Evolutionary conservation across 2,888 invertebrate species (phyloP).

Genomic region (Machimus atricapillus): DNA sequence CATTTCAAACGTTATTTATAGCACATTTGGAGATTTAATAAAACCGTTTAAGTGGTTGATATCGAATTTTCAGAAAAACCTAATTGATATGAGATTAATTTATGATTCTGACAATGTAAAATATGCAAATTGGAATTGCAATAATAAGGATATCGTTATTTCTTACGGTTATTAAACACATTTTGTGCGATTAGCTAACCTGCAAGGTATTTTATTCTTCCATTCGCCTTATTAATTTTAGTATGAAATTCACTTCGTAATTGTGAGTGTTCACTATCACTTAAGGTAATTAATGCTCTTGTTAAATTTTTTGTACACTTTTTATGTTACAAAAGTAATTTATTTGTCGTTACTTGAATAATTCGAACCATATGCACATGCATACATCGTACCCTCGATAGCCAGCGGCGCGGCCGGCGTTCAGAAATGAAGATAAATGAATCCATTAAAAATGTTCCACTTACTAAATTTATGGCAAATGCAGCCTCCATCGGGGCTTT

Average conservation of each 20-base stretch:
- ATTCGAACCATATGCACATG: neutral
- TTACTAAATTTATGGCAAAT: neutral
- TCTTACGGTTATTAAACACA: no score
- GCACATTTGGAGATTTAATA: no score
- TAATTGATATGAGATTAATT: no score
- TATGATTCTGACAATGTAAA: no score
- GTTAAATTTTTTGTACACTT: neutral
- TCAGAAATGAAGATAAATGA: neutral
- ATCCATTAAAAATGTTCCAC: conserved; percentile 3
- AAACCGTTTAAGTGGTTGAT: no score
- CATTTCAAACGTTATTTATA: no score
- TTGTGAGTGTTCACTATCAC: neutral
- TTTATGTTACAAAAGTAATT: neutral
- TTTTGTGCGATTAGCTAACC: neutral
- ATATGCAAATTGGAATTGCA: no score
- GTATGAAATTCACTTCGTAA: neutral
- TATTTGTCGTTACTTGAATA: neutral
- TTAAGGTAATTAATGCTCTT: neutral
- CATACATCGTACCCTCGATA: neutral
- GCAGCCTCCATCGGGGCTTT: neutral
- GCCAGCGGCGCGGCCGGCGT: neutral
- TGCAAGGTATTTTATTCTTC: neutral
- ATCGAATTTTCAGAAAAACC: no score
- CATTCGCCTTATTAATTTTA: neutral
- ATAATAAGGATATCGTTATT: no score